Base-by-base conservation (phyloP, 2,113 vertebrate genomes). In the Cinclus mexicanus region DNA sequence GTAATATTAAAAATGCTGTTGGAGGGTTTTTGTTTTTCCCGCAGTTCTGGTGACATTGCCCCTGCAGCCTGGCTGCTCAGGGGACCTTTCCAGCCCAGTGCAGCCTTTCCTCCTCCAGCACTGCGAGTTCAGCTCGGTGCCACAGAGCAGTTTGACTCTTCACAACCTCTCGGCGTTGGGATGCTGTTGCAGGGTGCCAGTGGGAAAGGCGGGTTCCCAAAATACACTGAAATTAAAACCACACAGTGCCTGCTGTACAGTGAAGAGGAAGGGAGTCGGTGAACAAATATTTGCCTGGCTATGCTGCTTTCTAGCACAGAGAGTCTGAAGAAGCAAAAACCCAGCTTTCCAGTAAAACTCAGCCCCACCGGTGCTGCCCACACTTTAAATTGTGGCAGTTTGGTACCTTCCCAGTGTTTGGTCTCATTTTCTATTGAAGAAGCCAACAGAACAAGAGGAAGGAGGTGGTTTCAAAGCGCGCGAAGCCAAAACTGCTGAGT, bases 201-300 rank as follows among this genome's bases (percentile, higher is more conserved):
- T 16, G 85, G 82, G 75, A 80, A 90, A 83, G 92, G 94, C 88
- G 86, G 4, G 0, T 47, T 92, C 76, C 94, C 94, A 93, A 96
- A 97, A 93, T 25, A 93, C 80, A 90, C 88, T 77, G 75, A 85
- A 83, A 94, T 57, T 3, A 0, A 91, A 93, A 60, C 94, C 89
- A 33, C 71, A 29, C 12, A 2, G 52, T 74, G 63, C 74, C 92
- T 33, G 70, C 87, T 80, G 90, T 4, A 10, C 31, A 33, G 81
- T 0, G 0, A 77, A 44, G 78, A 64, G 80, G 82, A 88, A 85
- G 41, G 71, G 72, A 93, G 89, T 74, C 89, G 87, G 60, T 22
- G 86, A 89, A 7, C 44, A 95, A 95, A 89, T 93, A 94, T 87
- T 95, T 93, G 80, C 55, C 90, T 92, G 86, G 63, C 64, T 93